Conservation (phyloP, 1,140 invertebrate species). For the Pissodes strobi region DNA sequence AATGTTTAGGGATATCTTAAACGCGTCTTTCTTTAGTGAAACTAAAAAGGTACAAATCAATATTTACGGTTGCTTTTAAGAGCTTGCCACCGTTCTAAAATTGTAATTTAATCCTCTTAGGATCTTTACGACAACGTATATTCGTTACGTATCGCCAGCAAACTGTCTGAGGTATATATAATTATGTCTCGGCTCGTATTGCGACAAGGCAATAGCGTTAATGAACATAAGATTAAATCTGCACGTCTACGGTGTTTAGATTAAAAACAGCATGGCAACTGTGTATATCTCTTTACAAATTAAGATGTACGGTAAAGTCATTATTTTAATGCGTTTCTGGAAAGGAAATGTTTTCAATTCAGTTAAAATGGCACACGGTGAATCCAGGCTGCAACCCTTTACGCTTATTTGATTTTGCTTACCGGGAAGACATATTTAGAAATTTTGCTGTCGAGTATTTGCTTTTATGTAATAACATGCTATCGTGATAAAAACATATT, state of each 20-base stretch:
- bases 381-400: no score
- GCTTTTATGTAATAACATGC: no score
- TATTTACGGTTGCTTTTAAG: no score
- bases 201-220: slow-evolving; percentile 21
- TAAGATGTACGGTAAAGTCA: slow-evolving; percentile 18
- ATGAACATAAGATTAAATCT: slow-evolving; percentile 26
- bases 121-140: background rate
- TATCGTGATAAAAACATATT: no score
- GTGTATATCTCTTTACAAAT: slow-evolving; percentile 6
- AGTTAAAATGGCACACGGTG: no score
- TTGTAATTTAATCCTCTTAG: slow-evolving; percentile 20
- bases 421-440: no score
- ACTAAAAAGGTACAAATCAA: no score
- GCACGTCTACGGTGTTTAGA: slow-evolving; percentile 1
- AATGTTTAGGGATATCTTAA: no score
- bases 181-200: slow-evolving; percentile 9
- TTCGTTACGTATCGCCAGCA: slow-evolving; percentile 10
- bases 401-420: no score
- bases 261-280: slow-evolving; percentile 9
- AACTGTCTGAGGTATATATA: slow-evolving; percentile 15
- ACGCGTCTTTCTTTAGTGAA: no score
- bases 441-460: no score
- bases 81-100: background rate
- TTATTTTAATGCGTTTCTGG: slow-evolving; percentile 20
- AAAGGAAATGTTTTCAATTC: no score